These are phyloP conservation scores for Probaryconus sp. DNA, from an alignment of 1,140 invertebrate species.

Conservation along the genomic window DNA sequence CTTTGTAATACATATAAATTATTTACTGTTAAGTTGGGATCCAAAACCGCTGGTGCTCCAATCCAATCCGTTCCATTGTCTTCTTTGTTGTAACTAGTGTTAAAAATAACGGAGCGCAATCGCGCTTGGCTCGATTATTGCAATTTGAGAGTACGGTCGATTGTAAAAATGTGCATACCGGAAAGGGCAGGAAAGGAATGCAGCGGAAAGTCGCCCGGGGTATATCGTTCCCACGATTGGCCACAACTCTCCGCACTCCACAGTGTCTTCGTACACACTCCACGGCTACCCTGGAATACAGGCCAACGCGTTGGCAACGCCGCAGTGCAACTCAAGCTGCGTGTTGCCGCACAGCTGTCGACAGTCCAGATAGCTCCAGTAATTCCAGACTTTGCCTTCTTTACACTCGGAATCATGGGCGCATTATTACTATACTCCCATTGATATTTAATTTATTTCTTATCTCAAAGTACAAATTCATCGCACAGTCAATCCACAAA, in stretches of 20 bases:
- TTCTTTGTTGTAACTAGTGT: no score
- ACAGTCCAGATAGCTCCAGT: neutral
- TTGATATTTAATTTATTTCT: no score
- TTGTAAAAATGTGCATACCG: constrained; percentile 56
- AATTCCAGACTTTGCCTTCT: neutral
- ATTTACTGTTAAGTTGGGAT: no score
- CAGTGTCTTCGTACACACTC: constrained; percentile 10
- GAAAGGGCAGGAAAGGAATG: constrained; percentile 59
- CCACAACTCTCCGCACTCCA: neutral
- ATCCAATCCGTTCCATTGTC: neutral
- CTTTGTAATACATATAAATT: no score
- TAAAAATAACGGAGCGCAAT: constrained; percentile 16
- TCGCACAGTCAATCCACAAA: no score
- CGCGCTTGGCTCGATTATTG: constrained; percentile 14
- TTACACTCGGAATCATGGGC: neutral
- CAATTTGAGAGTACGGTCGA: constrained; percentile 22
- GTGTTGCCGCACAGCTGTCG: neutral
- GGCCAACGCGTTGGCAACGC: constrained; percentile 40
- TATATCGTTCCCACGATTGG: constrained; percentile 54
- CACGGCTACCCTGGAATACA: constrained; percentile 16
- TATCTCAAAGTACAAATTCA: no score
- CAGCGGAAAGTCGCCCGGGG: constrained; percentile 51
- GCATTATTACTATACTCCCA: neutral
- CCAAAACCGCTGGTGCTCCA: no score
- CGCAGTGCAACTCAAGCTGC: constrained; percentile 6